Evolutionary conservation across 2,888 invertebrate species (phyloP).

Genomic region (Synergus japonicus): DNA sequence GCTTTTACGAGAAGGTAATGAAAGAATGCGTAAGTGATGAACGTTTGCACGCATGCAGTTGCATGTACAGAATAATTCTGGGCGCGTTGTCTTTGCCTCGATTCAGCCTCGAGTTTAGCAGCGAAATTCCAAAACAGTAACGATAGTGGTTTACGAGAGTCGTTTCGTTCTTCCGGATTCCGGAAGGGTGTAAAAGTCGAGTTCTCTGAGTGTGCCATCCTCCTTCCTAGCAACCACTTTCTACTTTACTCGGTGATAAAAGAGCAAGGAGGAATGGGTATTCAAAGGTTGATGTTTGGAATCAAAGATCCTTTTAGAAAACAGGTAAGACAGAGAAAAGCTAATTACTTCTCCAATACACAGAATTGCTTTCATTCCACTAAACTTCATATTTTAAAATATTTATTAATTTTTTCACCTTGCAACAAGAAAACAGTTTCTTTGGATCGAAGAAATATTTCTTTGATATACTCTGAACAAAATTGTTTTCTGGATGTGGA

Average conservation of each 20-base stretch:
- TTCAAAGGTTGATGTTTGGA: constrained; percentile 24
- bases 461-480: too few relatives aligned
- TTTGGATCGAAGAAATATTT: too few relatives aligned
- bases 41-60: constrained; percentile 16
- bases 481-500: too few relatives aligned
- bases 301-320: constrained; percentile 12
- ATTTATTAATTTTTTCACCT: not conserved
- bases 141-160: constrained; percentile 39
- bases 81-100: constrained; percentile 6
- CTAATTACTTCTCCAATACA: not conserved
- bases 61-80: not conserved
- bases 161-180: constrained; percentile 41
- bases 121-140: constrained; percentile 37
- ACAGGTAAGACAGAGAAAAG: not conserved
- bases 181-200: constrained; percentile 7
- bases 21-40: constrained; percentile 31
- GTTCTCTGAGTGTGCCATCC: constrained; percentile 12
- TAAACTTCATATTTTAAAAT: not conserved
- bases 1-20: constrained; percentile 32
- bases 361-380: not conserved
- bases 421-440: too few relatives aligned
- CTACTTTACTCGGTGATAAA: constrained; percentile 37
- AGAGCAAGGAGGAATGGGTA: constrained; percentile 12
- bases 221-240: constrained; percentile 32
- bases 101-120: constrained; percentile 29